Evolutionary conservation across 2,888 invertebrate genomes (phyloP).

Genomic region (Halocaridina rubra): DNA sequence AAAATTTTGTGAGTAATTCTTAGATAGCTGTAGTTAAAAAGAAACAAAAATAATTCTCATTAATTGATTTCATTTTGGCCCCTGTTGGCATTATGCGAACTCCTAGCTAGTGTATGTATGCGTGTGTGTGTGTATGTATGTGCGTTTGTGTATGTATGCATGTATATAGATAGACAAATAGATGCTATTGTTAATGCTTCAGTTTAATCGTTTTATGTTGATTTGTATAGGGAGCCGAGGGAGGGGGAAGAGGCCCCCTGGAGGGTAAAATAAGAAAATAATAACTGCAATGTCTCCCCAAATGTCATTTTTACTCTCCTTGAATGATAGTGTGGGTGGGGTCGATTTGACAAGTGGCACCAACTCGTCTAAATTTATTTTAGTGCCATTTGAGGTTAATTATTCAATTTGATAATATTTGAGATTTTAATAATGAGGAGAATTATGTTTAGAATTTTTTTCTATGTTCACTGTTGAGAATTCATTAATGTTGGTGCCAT

Average conservation of each 20-base stretch:
- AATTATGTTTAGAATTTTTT: too few species aligned
- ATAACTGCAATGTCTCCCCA: conserved; percentile 14
- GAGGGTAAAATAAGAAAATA: not conserved
- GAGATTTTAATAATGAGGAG: too few species aligned
- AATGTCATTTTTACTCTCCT: conserved; percentile 31
- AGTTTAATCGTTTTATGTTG: not conserved
- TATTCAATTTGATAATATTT: too few species aligned
- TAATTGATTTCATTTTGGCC: too few species aligned
- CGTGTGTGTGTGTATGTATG: not conserved
- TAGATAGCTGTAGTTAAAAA: not conserved
- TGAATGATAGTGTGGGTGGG: conserved; percentile 45
- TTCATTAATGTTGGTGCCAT: too few species aligned
- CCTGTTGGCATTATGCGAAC: too few species aligned
- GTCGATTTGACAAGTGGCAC: conserved; percentile 30
- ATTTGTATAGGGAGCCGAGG: not conserved
- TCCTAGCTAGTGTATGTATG: too few species aligned
- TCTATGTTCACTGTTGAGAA: too few species aligned
- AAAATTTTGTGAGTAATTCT: too few species aligned
- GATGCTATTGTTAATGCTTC: not conserved
- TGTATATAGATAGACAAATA: conserved; percentile 9
- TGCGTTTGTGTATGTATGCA: conserved; percentile 6
- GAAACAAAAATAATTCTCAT: too few species aligned
- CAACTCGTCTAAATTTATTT: not conserved
- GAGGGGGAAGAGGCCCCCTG: not conserved
- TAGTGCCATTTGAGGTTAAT: not conserved